Conservation (phyloP, 2,888 invertebrate species). For the Seladonia tumulorum region DNA sequence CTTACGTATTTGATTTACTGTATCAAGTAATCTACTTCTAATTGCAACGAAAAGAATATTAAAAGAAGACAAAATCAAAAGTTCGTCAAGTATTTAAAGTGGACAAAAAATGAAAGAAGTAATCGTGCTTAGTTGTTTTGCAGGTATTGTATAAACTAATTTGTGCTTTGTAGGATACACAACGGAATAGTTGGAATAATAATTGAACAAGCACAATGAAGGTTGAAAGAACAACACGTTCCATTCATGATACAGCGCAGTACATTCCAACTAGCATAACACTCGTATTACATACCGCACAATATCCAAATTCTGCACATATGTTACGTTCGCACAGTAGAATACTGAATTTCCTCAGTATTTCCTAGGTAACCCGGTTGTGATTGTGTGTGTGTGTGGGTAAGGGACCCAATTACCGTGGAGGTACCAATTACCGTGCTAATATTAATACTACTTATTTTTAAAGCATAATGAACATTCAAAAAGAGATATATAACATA, state of each 20-base stretch:
- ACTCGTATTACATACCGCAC: neutral
- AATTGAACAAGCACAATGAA: neutral
- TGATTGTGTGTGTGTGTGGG: too few relatives aligned
- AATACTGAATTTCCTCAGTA: neutral
- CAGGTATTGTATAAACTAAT: neutral
- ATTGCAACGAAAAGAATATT: too few relatives aligned
- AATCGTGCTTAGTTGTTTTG: neutral
- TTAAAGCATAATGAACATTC: too few relatives aligned
- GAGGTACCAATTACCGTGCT: too few relatives aligned
- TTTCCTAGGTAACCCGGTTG: neutral
- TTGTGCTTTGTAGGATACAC: neutral
- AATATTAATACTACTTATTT: too few relatives aligned
- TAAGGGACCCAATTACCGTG: too few relatives aligned
- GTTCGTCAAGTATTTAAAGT: neutral
- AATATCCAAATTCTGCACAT: slow-evolving; percentile 4
- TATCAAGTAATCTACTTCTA: too few relatives aligned
- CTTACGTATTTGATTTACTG: neutral
- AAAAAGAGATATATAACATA: too few relatives aligned
- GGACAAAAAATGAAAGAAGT: neutral
- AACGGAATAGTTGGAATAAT: neutral
- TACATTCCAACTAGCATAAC: neutral
- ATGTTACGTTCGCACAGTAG: neutral
- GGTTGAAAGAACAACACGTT: neutral
- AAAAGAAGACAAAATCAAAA: too few relatives aligned
- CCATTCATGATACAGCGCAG: neutral